phyloP scores from a whole-genome alignment of 37 sponge, comb jelly and placozoan species.

The Hexactinellida sp. region DNA sequence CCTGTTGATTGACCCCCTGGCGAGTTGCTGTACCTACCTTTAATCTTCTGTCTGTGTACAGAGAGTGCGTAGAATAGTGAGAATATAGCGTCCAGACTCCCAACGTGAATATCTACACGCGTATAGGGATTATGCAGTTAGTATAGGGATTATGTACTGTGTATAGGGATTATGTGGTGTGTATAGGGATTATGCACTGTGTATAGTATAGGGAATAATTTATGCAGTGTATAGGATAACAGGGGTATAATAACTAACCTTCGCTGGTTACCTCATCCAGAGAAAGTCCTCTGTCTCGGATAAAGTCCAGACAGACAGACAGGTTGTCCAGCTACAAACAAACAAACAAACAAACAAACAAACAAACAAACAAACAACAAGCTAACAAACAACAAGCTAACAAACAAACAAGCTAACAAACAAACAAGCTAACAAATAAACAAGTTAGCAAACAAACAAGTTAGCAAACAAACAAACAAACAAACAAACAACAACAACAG shows the following conservation, averaged over 20 bases:
- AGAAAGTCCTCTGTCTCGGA: neutral
- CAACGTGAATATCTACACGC: neutral
- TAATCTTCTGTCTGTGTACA: constrained; percentile 14
- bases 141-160: too few species aligned
- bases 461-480: neutral
- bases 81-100: neutral
- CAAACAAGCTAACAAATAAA: neutral
- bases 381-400: too few species aligned
- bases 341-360: neutral
- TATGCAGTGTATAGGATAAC: too few species aligned
- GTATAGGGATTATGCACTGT: too few species aligned
- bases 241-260: too few species aligned
- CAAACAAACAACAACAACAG: neutral
- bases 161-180: too few species aligned
- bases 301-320: neutral
- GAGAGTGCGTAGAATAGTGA: neutral
- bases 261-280: neutral
- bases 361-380: too few species aligned
- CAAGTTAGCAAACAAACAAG: neutral
- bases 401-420: too few species aligned
- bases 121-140: too few species aligned
- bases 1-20: too few species aligned
- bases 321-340: neutral
- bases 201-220: too few species aligned
- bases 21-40: too few species aligned